phyloP scores from a whole-genome alignment of 2,113 vertebrate genomes.

The Motacilla alba region DNA sequence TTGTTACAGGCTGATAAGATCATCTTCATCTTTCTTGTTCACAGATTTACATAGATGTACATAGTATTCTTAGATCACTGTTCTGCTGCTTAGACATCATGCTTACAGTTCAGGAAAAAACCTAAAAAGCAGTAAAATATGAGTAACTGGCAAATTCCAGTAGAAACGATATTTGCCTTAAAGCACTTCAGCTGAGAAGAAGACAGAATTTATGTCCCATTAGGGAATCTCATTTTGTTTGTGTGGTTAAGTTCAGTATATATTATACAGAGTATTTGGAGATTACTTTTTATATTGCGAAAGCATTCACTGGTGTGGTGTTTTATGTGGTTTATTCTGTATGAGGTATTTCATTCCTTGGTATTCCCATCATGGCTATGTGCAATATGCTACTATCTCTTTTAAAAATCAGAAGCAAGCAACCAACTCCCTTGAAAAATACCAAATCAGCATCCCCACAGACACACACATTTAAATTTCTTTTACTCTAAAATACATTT shows the following conservation, averaged over 20 bases:
- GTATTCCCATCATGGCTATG: background rate
- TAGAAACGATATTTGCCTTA: background rate
- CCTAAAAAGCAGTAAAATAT: background rate
- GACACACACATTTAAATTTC: background rate
- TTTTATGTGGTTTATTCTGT: background rate
- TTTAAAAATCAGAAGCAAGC: background rate
- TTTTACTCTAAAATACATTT: background rate
- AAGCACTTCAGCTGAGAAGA: background rate
- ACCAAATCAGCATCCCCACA: background rate
- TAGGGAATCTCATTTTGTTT: background rate
- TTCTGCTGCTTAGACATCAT: background rate
- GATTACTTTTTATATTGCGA: background rate
- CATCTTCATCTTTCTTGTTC: background rate
- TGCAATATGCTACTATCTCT: background rate
- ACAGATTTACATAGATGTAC: background rate
- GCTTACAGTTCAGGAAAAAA: background rate
- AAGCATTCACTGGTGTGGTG: background rate
- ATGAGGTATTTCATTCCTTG: background rate
- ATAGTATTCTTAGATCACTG: background rate
- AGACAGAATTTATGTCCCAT: background rate
- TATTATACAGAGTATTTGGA: background rate
- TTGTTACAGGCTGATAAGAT: background rate
- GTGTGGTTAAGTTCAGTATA: background rate
- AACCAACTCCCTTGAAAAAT: background rate
- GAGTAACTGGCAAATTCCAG: background rate